Evolutionary conservation across 2,113 vertebrate species (phyloP).

Genomic region (Numenius arquata): DNA sequence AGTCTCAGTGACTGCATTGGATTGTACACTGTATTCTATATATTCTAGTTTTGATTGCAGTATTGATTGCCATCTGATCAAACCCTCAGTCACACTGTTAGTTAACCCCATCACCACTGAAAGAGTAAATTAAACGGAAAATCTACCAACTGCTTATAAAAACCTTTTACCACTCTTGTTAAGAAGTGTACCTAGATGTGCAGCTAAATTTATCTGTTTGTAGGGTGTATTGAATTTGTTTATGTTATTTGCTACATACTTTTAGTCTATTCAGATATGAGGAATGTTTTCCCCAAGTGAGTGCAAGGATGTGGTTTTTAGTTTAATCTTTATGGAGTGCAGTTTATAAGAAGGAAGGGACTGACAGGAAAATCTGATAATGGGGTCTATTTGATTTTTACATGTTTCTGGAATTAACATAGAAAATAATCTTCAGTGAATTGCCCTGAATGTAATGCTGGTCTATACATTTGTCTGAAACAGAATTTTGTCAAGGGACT

Average conservation of each 20-base stretch:
- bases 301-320: not conserved
- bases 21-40: not conserved
- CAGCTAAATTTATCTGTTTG: not conserved
- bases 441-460: not conserved
- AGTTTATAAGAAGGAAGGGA: not conserved
- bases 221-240: not conserved
- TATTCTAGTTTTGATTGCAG: not conserved
- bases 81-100: not conserved
- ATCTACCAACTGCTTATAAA: not conserved
- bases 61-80: not conserved
- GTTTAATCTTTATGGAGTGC: not conserved
- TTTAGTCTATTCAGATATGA: not conserved
- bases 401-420: not conserved
- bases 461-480: not conserved
- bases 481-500: not conserved
- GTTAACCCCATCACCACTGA: not conserved
- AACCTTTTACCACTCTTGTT: not conserved
- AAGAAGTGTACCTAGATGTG: not conserved
- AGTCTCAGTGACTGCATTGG: not conserved
- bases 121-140: not conserved
- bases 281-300: not conserved
- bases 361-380: not conserved
- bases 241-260: not conserved
- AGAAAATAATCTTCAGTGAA: not conserved
- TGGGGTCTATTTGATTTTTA: not conserved